Conservation (phyloP, 2,888 invertebrate species). For the Taenaris catops region DNA sequence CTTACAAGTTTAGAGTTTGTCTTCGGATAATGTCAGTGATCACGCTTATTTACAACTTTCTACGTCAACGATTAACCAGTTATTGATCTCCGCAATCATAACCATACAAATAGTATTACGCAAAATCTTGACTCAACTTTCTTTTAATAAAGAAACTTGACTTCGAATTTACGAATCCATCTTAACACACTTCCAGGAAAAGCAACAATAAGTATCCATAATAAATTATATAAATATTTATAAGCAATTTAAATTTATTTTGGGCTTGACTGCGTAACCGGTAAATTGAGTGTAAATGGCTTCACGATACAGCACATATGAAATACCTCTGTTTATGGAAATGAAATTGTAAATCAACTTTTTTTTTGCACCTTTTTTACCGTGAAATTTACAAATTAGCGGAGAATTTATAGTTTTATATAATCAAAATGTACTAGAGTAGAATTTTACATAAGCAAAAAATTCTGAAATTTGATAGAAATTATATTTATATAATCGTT, state of each 20-base stretch:
- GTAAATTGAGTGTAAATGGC: too few species aligned
- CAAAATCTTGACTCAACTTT: constrained; percentile 13
- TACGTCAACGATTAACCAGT: constrained; percentile 7
- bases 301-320: too few species aligned
- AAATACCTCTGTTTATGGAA: too few species aligned
- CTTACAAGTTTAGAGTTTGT: too few species aligned
- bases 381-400: too few species aligned
- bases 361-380: too few species aligned
- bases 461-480: too few species aligned
- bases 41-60: constrained; percentile 10
- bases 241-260: constrained; percentile 7
- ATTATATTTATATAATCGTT: too few species aligned
- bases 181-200: constrained; percentile 11
- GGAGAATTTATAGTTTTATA: too few species aligned
- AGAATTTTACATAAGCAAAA: too few species aligned
- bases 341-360: too few species aligned
- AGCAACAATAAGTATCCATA: constrained; percentile 10
- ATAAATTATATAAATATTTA: constrained; percentile 16
- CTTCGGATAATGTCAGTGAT: not conserved
- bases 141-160: constrained; percentile 15
- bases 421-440: too few species aligned
- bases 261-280: constrained; percentile 1
- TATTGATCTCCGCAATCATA: constrained; percentile 9
- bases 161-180: constrained; percentile 9
- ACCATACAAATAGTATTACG: constrained; percentile 8